Conservation (phyloP, 2,888 invertebrate genomes). For the Epistrophe eligans region DNA sequence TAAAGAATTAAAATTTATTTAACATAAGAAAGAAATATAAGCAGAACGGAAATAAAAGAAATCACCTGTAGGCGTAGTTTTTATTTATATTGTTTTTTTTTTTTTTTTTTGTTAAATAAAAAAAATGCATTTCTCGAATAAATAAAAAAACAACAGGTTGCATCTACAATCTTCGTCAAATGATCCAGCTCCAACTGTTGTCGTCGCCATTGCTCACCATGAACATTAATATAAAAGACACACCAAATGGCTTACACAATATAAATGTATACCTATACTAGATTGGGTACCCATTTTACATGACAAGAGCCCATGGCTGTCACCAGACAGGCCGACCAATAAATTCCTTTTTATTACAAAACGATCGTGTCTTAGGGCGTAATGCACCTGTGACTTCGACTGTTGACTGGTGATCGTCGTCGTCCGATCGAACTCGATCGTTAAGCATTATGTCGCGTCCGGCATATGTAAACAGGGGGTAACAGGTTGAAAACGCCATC, state of each 20-base stretch:
- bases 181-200: slow-evolving; percentile 68
- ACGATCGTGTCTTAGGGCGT: slow-evolving; percentile 70
- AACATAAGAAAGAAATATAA: slow-evolving; percentile 23
- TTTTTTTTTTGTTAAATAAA: neutral
- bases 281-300: slow-evolving; percentile 63
- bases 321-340: slow-evolving; percentile 63
- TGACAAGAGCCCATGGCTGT: slow-evolving; percentile 62
- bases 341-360: slow-evolving; percentile 69
- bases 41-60: slow-evolving; percentile 58
- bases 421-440: slow-evolving; percentile 12
- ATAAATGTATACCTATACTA: neutral
- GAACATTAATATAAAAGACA: slow-evolving; percentile 53
- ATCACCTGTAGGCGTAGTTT: slow-evolving; percentile 60
- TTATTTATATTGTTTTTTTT: no score
- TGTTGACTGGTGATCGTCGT: neutral
- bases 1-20: slow-evolving; percentile 43
- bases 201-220: slow-evolving; percentile 61
- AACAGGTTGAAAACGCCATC: slow-evolving; percentile 72
- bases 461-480: slow-evolving; percentile 46
- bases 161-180: slow-evolving; percentile 53
- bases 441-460: slow-evolving; percentile 1
- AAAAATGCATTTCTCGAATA: slow-evolving; percentile 4
- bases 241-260: slow-evolving; percentile 56
- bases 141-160: slow-evolving; percentile 54
- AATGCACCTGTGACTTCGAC: slow-evolving; percentile 70